Evolutionary conservation across 2,888 invertebrate genomes (phyloP).

Genomic region (Drosophila neotestacea): DNA sequence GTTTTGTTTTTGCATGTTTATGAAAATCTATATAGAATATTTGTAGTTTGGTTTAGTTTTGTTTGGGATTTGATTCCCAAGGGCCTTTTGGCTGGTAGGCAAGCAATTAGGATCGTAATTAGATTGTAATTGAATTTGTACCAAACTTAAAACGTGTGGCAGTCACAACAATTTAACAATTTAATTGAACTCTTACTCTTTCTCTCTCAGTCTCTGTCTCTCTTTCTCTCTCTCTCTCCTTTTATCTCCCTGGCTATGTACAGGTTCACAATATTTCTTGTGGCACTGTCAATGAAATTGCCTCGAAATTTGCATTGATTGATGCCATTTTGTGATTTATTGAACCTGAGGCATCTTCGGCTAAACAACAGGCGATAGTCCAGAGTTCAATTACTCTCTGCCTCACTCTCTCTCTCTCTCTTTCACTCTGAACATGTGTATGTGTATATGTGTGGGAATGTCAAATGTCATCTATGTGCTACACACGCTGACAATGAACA

Average conservation of each 20-base stretch:
- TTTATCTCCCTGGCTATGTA: not conserved
- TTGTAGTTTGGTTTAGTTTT: constrained; percentile 10
- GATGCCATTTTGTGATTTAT: constrained; percentile 73
- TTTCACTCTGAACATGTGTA: not conserved
- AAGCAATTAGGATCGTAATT: constrained; percentile 41
- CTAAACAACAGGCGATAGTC: constrained; percentile 44
- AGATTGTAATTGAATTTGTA: constrained; percentile 28
- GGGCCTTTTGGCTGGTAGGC: constrained; percentile 2
- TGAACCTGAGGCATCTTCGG: constrained; percentile 54
- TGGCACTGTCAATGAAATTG: constrained; percentile 45
- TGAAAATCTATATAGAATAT: not conserved
- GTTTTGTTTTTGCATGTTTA: constrained; percentile 4
- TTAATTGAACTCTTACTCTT: constrained; percentile 42
- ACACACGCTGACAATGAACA: constrained; percentile 56
- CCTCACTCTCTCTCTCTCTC: not conserved
- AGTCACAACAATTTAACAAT: constrained; percentile 37
- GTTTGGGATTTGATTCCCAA: constrained; percentile 4
- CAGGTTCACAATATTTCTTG: constrained; percentile 16
- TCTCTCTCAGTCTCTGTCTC: not conserved
- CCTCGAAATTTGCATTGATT: constrained; percentile 73
- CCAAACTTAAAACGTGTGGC: constrained; percentile 27
- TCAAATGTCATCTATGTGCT: constrained; percentile 50
- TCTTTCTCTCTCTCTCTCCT: not conserved
- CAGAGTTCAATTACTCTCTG: constrained; percentile 57
- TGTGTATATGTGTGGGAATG: constrained; percentile 27